Evolutionary conservation across 1,140 invertebrate genomes (phyloP).

Genomic region (Lycorma delicatula): DNA sequence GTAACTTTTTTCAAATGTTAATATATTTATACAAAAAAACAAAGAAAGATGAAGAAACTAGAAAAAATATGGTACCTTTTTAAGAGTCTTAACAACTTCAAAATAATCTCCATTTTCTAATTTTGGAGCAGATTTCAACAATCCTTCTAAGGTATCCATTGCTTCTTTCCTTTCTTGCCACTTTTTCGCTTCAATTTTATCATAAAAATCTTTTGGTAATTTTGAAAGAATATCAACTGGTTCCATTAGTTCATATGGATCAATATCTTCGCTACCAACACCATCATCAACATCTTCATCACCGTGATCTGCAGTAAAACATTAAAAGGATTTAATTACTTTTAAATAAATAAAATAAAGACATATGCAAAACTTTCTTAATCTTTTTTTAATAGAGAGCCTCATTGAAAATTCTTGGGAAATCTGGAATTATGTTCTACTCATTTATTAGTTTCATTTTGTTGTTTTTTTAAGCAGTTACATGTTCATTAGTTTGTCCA

Average conservation of each 20-base stretch:
- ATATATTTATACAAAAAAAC: constrained; percentile 4
- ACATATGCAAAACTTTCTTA: too few species aligned
- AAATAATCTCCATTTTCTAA: constrained; percentile 87
- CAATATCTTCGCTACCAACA: constrained; percentile 59
- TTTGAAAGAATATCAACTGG: constrained; percentile 89
- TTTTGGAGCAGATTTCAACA: constrained; percentile 73
- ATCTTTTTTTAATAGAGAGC: too few species aligned
- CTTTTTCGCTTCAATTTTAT: constrained; percentile 92
- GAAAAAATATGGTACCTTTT: too few species aligned
- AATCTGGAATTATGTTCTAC: too few species aligned
- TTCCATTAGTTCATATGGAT: constrained; percentile 84
- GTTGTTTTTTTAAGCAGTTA: too few species aligned
- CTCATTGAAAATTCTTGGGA: too few species aligned
- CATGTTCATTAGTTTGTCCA: too few species aligned
- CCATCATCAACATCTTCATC: constrained; percentile 49
- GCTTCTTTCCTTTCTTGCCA: constrained; percentile 95
- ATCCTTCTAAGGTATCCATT: constrained; percentile 67
- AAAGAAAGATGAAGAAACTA: constrained; percentile 11
- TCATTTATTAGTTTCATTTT: too few species aligned
- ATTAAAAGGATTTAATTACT: not conserved
- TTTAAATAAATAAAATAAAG: too few species aligned
- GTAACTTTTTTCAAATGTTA: too few species aligned
- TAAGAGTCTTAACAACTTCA: constrained; percentile 77
- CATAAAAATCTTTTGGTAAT: constrained; percentile 92
- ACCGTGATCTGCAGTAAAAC: constrained; percentile 31